Evolutionary conservation across 1,140 invertebrate species (phyloP).

Genomic region (Contarinia nasturtii): DNA sequence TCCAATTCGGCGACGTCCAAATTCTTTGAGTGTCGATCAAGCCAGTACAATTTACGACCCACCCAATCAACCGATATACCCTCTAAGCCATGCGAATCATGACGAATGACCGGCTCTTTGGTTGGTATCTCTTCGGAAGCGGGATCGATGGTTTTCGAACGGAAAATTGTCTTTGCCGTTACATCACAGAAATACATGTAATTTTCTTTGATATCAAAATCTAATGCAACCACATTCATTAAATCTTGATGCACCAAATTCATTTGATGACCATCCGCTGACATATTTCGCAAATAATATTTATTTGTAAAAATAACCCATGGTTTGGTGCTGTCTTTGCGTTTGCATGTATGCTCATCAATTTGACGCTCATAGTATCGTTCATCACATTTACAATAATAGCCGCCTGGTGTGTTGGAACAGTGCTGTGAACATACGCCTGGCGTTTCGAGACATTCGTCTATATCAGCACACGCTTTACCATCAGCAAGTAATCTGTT

Average conservation of each 20-base stretch:
- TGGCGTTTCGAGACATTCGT: constrained; percentile 81
- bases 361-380: constrained; percentile 72
- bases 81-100: constrained; percentile 87
- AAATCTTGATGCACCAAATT: constrained; percentile 85
- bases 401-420: constrained; percentile 86
- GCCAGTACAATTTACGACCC: constrained; percentile 88
- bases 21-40: constrained; percentile 90
- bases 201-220: constrained; percentile 72
- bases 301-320: constrained; percentile 96
- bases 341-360: constrained; percentile 80
- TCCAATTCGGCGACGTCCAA: constrained; percentile 82
- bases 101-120: constrained; percentile 71
- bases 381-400: constrained; percentile 90
- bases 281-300: constrained; percentile 93
- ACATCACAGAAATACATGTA: constrained; percentile 91
- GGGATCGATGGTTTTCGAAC: constrained; percentile 34
- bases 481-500: constrained; percentile 51
- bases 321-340: constrained; percentile 61
- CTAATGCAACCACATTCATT: constrained; percentile 89
- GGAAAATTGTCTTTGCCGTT: constrained; percentile 77
- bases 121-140: constrained; percentile 24
- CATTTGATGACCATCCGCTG: constrained; percentile 67
- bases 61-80: constrained; percentile 97
- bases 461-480: constrained; percentile 79
- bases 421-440: constrained; percentile 89